Base-by-base conservation (phyloP, 1,140 invertebrate genomes). In the Globodera rostochiensis region DNA sequence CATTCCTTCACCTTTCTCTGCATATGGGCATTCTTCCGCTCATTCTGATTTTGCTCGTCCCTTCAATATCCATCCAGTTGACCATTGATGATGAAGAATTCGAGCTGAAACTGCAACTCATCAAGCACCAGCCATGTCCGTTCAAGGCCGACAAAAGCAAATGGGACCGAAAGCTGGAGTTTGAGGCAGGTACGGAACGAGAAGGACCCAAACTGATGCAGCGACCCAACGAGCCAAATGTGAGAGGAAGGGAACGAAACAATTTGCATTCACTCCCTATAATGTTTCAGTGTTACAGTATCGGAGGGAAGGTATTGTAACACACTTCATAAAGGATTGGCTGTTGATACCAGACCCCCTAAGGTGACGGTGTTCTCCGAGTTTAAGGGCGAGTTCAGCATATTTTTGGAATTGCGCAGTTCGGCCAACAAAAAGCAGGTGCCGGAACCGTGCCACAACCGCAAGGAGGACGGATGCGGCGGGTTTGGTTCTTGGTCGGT, bases 381-480 rank as follows among this genome's bases (percentile, higher is more conserved):
- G 69, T 89, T 89, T 79, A 82, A 84, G 67, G 88, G 88, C 57
- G 87, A 90, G n/a, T 90, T 89, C 78, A 88, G 86, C 57, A 87
- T 89, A 46, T 89, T 88, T 77, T 77, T 89, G 19, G 88, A 89
- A 69, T 57, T 89, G 36, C 80, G 87, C 71, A 85, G 79, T 21
- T 83, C 88, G 11, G 87, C 86, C 13, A 89, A 84, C 70, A 90
- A 87, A 79, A 87, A 85, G 45, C 82, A 88, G 73, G 86, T 89
- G 45, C 88, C 88, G 7, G 88, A 89, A 67, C 81, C 60, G 8
- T 89, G 88, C 74, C 64, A 77, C 6, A 89, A 90, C 69, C 88
- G 87, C 50, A 71, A 80, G 36, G 79, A 85, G 19, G 88, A 90
- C 57, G 88, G 88, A 49, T 89, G 88, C 84, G 88, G 88, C 50